Base-by-base conservation (phyloP, 1,140 invertebrate species). In the Wasmannia auropunctata region DNA sequence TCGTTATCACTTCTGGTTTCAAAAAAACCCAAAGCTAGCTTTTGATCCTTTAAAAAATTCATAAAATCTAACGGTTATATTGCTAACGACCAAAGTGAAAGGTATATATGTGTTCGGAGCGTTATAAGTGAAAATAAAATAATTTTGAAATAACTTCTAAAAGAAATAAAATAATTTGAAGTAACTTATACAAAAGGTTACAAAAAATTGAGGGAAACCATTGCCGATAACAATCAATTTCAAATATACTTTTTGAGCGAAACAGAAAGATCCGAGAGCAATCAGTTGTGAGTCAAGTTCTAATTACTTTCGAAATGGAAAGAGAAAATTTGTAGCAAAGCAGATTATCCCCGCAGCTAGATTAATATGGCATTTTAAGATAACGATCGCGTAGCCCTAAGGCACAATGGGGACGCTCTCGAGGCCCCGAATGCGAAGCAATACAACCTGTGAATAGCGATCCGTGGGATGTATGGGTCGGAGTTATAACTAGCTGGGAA, bases 401-500 rank as follows among this genome's bases (percentile, higher is more conserved):
- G 79, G 79, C 67, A 83, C 67, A 46, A 83, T 72, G 65, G 67
- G 43, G 58, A 40, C 43, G 69, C 79, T 83, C 79, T 83, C 87
- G 85, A 69, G 46, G 22, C 77, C n/a, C 14, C 49, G 77, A 58
- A 80, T 63, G 54, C 60, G 58, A 43, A 65, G 40, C 79, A 72
- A 76, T 74, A 88, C 69, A 56, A 25, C 6, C 28, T 54, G 19
- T 67, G 77, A 72, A 58, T 80, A 85, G 46, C 69, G 74, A 56
- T 58, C 31, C 46, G 67, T 28, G 51, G 74, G 75, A 83, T 87
- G 60, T 86, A 84, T 60, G 72, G 84, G 85, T 74, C 79, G 80
- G 88, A 90, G 86, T 90, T 90, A 84, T 87, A 91, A 88, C 90
- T 80, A 83, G 74, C 80, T 93, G 85, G 91, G 92, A 94, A 95